Conservation (phyloP, 2,797 vertebrate genomes). For the Rhodeus uyekii region DNA sequence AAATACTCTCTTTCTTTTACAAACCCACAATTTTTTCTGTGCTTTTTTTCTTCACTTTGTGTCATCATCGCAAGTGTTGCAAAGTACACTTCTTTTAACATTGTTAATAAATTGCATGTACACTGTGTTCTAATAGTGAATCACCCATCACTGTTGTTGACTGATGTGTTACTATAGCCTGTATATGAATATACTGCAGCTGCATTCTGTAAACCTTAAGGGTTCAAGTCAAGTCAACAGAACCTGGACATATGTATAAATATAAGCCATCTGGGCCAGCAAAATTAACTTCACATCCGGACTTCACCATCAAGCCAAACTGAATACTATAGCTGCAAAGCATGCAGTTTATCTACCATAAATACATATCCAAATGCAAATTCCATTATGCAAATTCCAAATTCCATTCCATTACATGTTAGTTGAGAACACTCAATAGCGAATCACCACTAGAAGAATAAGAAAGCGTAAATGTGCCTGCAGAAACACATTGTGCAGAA, state of each 20-base stretch:
- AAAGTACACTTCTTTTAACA: neutral
- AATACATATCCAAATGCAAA: constrained; percentile 8
- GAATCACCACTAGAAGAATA: neutral
- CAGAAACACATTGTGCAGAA: constrained; percentile 38
- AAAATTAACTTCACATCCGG: constrained; percentile 45
- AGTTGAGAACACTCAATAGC: constrained; percentile 3
- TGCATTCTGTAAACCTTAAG: constrained; percentile 52
- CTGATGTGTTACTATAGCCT: constrained; percentile 39
- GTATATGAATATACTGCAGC: constrained; percentile 51
- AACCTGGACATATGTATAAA: constrained; percentile 49
- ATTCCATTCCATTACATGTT: no score
- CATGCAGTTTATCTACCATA: neutral
- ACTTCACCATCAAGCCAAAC: constrained; percentile 42
- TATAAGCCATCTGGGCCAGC: constrained; percentile 53
- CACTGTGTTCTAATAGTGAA: neutral
- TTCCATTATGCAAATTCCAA: no score
- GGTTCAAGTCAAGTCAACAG: constrained; percentile 38
- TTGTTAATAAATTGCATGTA: neutral
- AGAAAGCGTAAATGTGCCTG: neutral
- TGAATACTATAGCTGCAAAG: constrained; percentile 43
- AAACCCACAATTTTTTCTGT: neutral
- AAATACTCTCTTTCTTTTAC: constrained; percentile 1
- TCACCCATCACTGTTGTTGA: constrained; percentile 34
- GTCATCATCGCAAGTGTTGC: neutral
- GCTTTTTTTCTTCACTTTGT: neutral